A percentile compares a stretch with the other conserved stretches of the same genome.
Evolutionary conservation across 1,140 invertebrate species (phyloP).

Genomic region (Drosophila orena): DNA sequence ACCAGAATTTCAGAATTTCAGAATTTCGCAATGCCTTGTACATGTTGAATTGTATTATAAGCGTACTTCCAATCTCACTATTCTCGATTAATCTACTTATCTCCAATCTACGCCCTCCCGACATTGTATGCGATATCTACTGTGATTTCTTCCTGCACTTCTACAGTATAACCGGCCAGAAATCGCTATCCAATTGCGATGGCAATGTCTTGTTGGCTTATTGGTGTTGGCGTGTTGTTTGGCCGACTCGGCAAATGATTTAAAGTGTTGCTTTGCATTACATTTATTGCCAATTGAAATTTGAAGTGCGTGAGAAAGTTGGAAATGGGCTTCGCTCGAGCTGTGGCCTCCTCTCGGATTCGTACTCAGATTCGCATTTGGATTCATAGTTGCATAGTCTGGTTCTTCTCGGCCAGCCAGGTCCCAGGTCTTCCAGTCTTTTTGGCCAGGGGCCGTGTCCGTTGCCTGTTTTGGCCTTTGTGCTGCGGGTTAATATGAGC

Average conservation of each 20-base stretch:
- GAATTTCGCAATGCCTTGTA: too few relatives aligned
- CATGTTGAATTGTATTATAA: too few relatives aligned
- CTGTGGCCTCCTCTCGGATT: constrained; percentile 8
- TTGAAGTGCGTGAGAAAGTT: constrained; percentile 85
- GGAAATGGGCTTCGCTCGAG: constrained; percentile 60
- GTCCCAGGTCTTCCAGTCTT: constrained; percentile 31
- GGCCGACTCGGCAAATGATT: constrained; percentile 78
- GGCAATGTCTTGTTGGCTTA: constrained; percentile 58
- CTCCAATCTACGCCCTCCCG: not conserved
- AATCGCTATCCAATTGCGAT: constrained; percentile 46
- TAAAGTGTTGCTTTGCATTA: constrained; percentile 85
- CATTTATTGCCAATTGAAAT: constrained; percentile 85
- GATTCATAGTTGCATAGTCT: constrained; percentile 33
- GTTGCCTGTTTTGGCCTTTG: constrained; percentile 69
- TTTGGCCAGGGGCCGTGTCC: constrained; percentile 52
- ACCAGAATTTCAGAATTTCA: too few relatives aligned
- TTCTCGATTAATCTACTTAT: not conserved
- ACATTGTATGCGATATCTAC: constrained; percentile 7
- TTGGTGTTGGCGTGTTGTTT: constrained; percentile 77
- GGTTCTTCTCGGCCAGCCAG: constrained; percentile 30
- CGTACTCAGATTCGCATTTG: not conserved
- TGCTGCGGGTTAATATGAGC: constrained; percentile 84
- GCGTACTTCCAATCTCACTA: too few relatives aligned
- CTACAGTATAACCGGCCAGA: constrained; percentile 28
- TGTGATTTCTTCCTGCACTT: constrained; percentile 27